phyloP scores from a whole-genome alignment of 2,797 vertebrate genomes.

The Apogon talboti region DNA sequence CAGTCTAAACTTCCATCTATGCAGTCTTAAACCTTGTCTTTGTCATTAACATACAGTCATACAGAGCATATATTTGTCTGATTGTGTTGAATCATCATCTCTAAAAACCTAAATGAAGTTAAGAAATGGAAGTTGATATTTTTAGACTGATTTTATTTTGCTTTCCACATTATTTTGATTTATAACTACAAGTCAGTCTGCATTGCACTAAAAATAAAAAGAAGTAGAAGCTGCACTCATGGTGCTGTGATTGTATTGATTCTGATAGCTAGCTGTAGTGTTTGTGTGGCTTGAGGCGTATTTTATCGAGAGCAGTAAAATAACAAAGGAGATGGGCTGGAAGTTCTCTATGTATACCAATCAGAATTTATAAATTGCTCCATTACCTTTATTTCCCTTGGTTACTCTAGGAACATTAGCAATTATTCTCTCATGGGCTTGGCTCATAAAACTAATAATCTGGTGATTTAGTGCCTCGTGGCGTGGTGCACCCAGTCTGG shows the following conservation, averaged over 20 bases:
- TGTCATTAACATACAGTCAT: slow-evolving; percentile 28
- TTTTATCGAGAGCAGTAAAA: slow-evolving; percentile 86
- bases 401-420: slow-evolving; percentile 89
- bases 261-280: slow-evolving; percentile 78
- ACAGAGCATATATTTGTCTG: slow-evolving; percentile 13
- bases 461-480: slow-evolving; percentile 88
- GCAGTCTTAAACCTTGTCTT: slow-evolving; percentile 18
- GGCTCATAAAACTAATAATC: slow-evolving; percentile 89
- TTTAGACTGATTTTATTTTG: slow-evolving; percentile 17
- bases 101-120: slow-evolving; percentile 64
- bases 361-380: slow-evolving; percentile 91
- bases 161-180: slow-evolving; percentile 82
- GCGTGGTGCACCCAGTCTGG: slow-evolving; percentile 79
- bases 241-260: slow-evolving; percentile 83
- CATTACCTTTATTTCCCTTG: slow-evolving; percentile 90
- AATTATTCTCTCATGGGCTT: slow-evolving; percentile 88
- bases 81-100: slow-evolving; percentile 52
- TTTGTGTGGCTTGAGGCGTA: slow-evolving; percentile 80
- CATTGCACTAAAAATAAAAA: slow-evolving; percentile 82
- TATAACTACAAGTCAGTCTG: slow-evolving; percentile 75
- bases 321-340: slow-evolving; percentile 86
- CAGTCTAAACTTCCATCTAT: slow-evolving; percentile 28
- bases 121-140: slow-evolving; percentile 70
- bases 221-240: slow-evolving; percentile 71
- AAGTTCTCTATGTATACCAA: slow-evolving; percentile 88